Evolutionary conservation across 2,888 invertebrate species (phyloP), one percentile per base, ranked within the genome.

Genomic region (Yponomeuta cagnagella): DNA sequence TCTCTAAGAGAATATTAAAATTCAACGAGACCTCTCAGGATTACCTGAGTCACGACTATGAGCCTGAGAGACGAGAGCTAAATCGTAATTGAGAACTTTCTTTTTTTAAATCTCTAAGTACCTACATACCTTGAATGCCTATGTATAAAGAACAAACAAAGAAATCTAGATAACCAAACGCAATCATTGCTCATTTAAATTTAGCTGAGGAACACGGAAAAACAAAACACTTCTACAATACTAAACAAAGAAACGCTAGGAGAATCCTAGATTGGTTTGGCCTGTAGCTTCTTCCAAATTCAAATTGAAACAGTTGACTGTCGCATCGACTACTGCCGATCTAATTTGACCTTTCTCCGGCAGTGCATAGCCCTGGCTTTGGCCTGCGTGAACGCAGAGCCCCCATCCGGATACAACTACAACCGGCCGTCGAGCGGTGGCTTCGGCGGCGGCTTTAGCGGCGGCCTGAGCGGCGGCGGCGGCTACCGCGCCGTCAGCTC

Each of bases 281-380:
- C 52, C 52, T 6, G 52, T 58, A 12, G 43, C 1, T 58, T 15
- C 15, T 65, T 65, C 33, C 3, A 64, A 64, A n/a, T 31, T 30
- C 10, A 65, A 65, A 65, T 43, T 43, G 1, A 52, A 52, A 52
- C 52, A 52, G 6, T 52, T 52, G 52, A 52, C 52, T 52, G 15
- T 52, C 52, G 52, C 15, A 15, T 58, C 15, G 12, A 15, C 52
- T 52, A 52, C 5, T 12, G 12, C 15, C 52, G 52, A 15, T 37
- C 67, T 67, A 67, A 67, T 37, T 1, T 15, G 52, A 23, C 31
- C n/a, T 68, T 48, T 68, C 52, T 48, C 74, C 93, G 93, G 68
- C 94, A 97, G 97, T 96, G 96, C 93, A 94, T 96, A 94, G 95
- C 96, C 93, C 94, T 96, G 82, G 96, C 96, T 82, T 92, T 96